phyloP scores from a whole-genome alignment of 2,888 invertebrate genomes.

The Hirtodrosophila confusa region DNA sequence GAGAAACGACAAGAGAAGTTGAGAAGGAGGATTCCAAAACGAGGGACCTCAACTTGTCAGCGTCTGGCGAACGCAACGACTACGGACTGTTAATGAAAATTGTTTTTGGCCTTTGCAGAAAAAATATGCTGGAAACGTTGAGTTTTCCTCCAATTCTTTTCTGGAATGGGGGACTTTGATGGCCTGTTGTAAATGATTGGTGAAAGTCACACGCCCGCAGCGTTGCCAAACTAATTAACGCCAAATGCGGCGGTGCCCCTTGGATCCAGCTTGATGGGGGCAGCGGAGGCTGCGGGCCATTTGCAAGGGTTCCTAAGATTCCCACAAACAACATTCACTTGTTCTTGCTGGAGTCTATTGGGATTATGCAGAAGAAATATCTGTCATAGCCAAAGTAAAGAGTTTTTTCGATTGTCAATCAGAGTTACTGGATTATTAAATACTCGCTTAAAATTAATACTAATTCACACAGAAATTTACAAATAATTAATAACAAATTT shows the following conservation, averaged over 20 bases:
- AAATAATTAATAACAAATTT: no score
- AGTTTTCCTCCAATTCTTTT: constrained; percentile 8
- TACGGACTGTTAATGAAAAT: constrained; percentile 72
- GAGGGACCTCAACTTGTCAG: constrained; percentile 56
- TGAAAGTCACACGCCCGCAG: constrained; percentile 69
- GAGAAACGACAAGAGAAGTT: constrained; percentile 56
- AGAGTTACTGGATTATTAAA: no score
- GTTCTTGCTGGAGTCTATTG: constrained; percentile 1
- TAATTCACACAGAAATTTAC: no score
- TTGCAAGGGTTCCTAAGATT: constrained; percentile 19
- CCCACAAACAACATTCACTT: constrained; percentile 3
- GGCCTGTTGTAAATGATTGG: constrained; percentile 65
- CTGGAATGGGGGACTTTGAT: constrained; percentile 5
- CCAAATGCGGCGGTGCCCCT: constrained; percentile 60
- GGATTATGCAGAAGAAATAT: neutral
- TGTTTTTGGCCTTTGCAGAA: constrained; percentile 49
- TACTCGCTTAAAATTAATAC: no score
- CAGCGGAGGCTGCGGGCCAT: neutral
- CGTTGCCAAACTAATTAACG: constrained; percentile 75
- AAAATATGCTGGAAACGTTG: constrained; percentile 31
- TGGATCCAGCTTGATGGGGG: constrained; percentile 7
- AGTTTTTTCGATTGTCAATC: no score
- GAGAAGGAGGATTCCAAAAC: constrained; percentile 19
- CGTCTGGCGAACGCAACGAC: constrained; percentile 48
- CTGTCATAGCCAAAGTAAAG: no score